Base-by-base conservation (phyloP, 2,113 vertebrate genomes). In the Nansenia antarctica region DNA sequence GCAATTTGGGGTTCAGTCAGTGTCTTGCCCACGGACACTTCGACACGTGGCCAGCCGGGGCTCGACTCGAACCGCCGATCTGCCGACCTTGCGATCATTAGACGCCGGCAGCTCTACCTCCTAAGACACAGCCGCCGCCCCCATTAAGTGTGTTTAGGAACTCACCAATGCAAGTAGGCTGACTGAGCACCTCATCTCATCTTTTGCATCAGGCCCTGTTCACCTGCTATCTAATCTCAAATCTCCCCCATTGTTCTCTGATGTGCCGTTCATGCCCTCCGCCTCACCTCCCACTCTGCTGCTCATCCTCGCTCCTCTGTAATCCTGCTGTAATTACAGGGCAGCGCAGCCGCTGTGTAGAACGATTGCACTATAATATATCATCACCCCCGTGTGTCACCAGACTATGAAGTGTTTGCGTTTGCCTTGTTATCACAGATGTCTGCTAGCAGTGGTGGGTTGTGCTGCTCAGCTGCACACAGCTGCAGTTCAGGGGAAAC, bases 191-290 rank as follows among this genome's bases (percentile, higher is more conserved):
- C 68, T 76, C 78, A 76, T 82, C 76, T 79, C 68, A 67, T 84
- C 76, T 62, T 82, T 78, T 74, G 69, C 72, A 82, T 81, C 80
- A 57, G 65, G n/a, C 72, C 57, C 69, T 72, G 32, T 61, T 80
- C 72, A 69, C 69, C 74, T 67, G 64, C 27, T 68, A 18, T 62
- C 59, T 70, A 59, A 79, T 74, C 42, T 53, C 31, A 54, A 45
- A 53, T 47, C 18, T 67, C 24, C 1, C 58, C 14, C 9, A 15
- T 34, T 22, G 22, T 52, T n/a, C 35, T 55, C 4, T 58, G 18
- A 29, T 9, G n/a, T n/a, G n/a, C n/a, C n/a, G n/a, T n/a, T n/a
- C 35, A 37, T 5, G 5, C 35, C 11, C 35, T 37, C 35, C 29
- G 0, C 39, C 42, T 53, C 71, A 58, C 42, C 65, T 22, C 62